phyloP scores from a whole-genome alignment of 2,888 invertebrate genomes.

The Acleris laterana region DNA sequence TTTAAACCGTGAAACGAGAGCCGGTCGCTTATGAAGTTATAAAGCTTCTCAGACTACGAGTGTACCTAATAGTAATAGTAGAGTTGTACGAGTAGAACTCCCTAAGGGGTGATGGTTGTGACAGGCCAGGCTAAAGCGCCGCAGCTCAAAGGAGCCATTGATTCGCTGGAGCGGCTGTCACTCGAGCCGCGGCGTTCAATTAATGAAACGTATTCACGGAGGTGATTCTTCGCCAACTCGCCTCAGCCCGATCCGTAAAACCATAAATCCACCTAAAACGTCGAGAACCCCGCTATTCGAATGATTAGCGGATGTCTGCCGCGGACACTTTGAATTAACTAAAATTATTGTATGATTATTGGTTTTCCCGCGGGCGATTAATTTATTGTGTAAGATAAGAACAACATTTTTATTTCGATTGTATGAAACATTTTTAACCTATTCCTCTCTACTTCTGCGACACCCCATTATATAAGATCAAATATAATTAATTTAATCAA shows the following conservation, averaged over 20 bases:
- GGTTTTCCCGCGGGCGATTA: constrained; percentile 5
- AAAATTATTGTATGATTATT: constrained; percentile 25
- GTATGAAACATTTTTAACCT: too few relatives aligned
- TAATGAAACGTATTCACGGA: constrained; percentile 35
- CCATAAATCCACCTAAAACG: constrained; percentile 43
- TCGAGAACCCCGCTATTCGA: constrained; percentile 38
- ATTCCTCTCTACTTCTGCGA: too few relatives aligned
- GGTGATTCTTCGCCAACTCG: constrained; percentile 36
- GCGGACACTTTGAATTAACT: constrained; percentile 35
- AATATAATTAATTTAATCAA: too few relatives aligned
- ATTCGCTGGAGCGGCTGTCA: constrained; percentile 32
- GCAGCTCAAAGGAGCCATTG: constrained; percentile 26
- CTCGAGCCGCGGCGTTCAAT: constrained; percentile 32
- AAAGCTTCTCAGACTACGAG: background rate
- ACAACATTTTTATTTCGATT: too few relatives aligned
- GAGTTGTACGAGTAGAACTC: background rate
- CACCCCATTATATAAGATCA: too few relatives aligned
- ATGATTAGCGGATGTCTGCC: constrained; percentile 43
- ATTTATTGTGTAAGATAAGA: background rate
- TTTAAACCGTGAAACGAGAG: too few relatives aligned
- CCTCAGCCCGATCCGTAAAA: constrained; percentile 30
- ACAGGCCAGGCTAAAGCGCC: constrained; percentile 21
- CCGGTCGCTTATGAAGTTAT: too few relatives aligned
- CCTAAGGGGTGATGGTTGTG: constrained; percentile 22
- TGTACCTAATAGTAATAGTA: background rate